Conservation (phyloP, 2,888 invertebrate species). For the Empis stercorea region DNA sequence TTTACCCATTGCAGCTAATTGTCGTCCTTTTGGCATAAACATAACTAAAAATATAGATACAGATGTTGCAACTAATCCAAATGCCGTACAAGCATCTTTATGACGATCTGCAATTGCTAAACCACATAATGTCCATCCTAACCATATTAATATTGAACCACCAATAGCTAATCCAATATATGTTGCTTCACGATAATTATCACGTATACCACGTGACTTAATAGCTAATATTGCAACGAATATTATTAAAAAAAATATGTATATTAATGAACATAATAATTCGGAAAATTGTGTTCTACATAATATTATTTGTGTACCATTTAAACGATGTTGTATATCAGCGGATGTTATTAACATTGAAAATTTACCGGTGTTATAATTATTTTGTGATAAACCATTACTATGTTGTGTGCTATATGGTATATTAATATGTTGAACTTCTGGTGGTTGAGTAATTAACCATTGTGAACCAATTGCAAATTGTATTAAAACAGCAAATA, state of each 20-base stretch:
- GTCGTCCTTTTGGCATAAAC: conserved; percentile 88
- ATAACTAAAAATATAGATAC: conserved; percentile 79
- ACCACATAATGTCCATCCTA: conserved; percentile 73
- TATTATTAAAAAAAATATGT: conserved; percentile 72
- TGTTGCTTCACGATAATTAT: conserved; percentile 86
- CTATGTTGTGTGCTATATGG: conserved; percentile 15
- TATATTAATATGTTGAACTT: conserved; percentile 39
- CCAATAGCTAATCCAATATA: conserved; percentile 84
- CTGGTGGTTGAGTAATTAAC: conserved; percentile 68
- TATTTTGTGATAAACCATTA: conserved; percentile 7
- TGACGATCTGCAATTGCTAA: conserved; percentile 64
- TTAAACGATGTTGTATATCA: conserved; percentile 25
- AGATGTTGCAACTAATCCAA: conserved; percentile 74
- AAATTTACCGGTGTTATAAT: conserved; percentile 3
- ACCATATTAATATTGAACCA: conserved; percentile 75
- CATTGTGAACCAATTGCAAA: conserved; percentile 74
- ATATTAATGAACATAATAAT: conserved; percentile 62
- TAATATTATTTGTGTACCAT: conserved; percentile 34
- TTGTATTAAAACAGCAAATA: conserved; percentile 85
- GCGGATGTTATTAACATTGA: conserved; percentile 17
- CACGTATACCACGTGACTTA: conserved; percentile 75
- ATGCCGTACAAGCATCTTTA: conserved; percentile 78
- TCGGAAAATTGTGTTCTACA: conserved; percentile 59
- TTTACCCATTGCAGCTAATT: conserved; percentile 82
- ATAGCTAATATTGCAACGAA: conserved; percentile 76